Evolutionary conservation across 1,140 invertebrate genomes (phyloP).

Genomic region (Aphaenogaster rudis): DNA sequence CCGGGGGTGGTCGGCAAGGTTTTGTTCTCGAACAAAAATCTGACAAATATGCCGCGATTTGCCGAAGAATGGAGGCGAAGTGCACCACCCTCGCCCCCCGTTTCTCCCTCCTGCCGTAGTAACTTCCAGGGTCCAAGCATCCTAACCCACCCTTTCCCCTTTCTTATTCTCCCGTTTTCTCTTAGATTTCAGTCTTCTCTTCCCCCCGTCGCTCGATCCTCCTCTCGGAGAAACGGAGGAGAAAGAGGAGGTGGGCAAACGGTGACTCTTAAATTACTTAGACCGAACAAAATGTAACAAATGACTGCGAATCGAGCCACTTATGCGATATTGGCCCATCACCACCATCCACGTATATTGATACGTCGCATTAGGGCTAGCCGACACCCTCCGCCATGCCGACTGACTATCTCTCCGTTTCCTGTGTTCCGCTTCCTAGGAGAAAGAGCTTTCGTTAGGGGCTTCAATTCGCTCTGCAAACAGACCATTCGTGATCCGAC

Average conservation of each 20-base stretch:
- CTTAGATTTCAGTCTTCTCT: slow-evolving; percentile 37
- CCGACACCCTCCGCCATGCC: slow-evolving; percentile 51
- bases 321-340: slow-evolving; percentile 84
- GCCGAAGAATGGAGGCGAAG: slow-evolving; percentile 82
- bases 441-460: background rate
- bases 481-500: background rate
- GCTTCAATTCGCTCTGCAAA: slow-evolving; percentile 2
- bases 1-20: slow-evolving; percentile 73
- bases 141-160: slow-evolving; percentile 42
- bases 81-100: slow-evolving; percentile 59
- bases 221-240: background rate
- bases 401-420: slow-evolving; percentile 35
- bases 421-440: background rate
- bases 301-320: slow-evolving; percentile 83
- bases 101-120: background rate
- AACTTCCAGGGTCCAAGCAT: slow-evolving; percentile 49
- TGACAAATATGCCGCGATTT: slow-evolving; percentile 87
- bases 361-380: slow-evolving; percentile 79
- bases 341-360: slow-evolving; percentile 79
- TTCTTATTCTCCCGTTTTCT: slow-evolving; percentile 39
- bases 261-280: slow-evolving; percentile 84
- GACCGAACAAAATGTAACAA: slow-evolving; percentile 85
- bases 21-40: slow-evolving; percentile 86
- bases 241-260: slow-evolving; percentile 51
- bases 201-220: background rate